Base-by-base conservation (phyloP, 2,888 invertebrate genomes). In the Eilema griseolum region DNA sequence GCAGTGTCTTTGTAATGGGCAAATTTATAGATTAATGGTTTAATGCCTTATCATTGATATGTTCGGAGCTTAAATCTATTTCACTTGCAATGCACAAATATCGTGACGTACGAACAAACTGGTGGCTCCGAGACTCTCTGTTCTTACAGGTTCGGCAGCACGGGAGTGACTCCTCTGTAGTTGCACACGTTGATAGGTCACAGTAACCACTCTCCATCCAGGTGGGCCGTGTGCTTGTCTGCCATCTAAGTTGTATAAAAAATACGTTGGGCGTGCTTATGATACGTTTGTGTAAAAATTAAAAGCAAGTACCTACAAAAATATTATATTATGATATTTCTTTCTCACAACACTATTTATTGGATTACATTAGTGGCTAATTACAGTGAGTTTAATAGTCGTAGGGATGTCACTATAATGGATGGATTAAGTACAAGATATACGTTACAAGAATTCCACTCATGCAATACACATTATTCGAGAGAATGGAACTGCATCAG, bases 401-500 rank as follows among this genome's bases (percentile, higher is more conserved):
- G 2, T 24, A 61, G 62, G 62, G 62, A 24, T 62, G 16, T 20
- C 62, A 62, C 24, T 8, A 2, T 16, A 26, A 41, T 62, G 26
- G 16, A 20, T 41, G 26, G 1, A 24, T 16, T 52, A 23, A 31
- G n/a, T n/a, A 20, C 8, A 56, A 1, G 10, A 28, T 11, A 64
- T 46, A 20, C n/a, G 8, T 41, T 41, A 24, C 3, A 26, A 26
- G 16, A 26, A 37, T 33, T 41, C 14, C 28, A 56, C 20, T 52
- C 16, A 56, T 52, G 20, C 20, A 31, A 26, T n/a, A 46, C 7
- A 31, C 31, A 23, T 65, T n/a, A n/a, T 31, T n/a, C 8, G 23
- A 33, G n/a, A 12, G 37, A 33, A 37, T 28, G 12, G 14, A 76
- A 66, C 46, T 62, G 37, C 63, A 70, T 31, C 33, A 16, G 14